Evolutionary conservation across 2,888 invertebrate genomes (phyloP).

Genomic region (Lycocerus yunnanus): DNA sequence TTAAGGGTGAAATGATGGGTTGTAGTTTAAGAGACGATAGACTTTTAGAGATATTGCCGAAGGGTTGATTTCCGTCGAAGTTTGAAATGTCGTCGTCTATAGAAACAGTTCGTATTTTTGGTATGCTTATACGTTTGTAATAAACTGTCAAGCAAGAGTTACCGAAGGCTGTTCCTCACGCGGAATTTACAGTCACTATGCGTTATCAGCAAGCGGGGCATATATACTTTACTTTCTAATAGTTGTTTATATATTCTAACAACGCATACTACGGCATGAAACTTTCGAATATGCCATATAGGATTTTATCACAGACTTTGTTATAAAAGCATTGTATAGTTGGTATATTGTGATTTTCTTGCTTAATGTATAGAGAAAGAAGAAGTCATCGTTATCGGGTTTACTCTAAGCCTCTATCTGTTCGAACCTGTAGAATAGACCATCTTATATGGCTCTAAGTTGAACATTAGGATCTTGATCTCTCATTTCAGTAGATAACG

Average conservation of each 20-base stretch:
- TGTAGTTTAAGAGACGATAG: slow-evolving; percentile 11
- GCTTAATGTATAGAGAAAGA: slow-evolving; percentile 24
- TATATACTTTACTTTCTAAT: slow-evolving; percentile 12
- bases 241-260: slow-evolving; percentile 19
- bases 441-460: slow-evolving; percentile 19
- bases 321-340: slow-evolving; percentile 18
- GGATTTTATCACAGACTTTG: slow-evolving; percentile 20
- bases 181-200: slow-evolving; percentile 20
- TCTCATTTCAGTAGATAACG: slow-evolving; percentile 23
- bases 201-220: slow-evolving; percentile 14
- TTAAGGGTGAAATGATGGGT: slow-evolving; percentile 15
- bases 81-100: slow-evolving; percentile 18
- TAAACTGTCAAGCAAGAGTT: slow-evolving; percentile 21
- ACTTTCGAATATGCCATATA: slow-evolving; percentile 15
- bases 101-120: slow-evolving; percentile 18
- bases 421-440: slow-evolving; percentile 22
- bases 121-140: slow-evolving; percentile 19
- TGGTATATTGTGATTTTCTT: slow-evolving; percentile 20
- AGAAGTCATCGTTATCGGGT: slow-evolving; percentile 25
- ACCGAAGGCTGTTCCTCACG: slow-evolving; percentile 15
- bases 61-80: slow-evolving; percentile 19
- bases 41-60: slow-evolving; percentile 20
- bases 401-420: slow-evolving; percentile 23
- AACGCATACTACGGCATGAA: slow-evolving; percentile 14
- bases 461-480: slow-evolving; percentile 22